Conservation (phyloP, 1,140 invertebrate species). For the Batillaria attramentaria region DNA sequence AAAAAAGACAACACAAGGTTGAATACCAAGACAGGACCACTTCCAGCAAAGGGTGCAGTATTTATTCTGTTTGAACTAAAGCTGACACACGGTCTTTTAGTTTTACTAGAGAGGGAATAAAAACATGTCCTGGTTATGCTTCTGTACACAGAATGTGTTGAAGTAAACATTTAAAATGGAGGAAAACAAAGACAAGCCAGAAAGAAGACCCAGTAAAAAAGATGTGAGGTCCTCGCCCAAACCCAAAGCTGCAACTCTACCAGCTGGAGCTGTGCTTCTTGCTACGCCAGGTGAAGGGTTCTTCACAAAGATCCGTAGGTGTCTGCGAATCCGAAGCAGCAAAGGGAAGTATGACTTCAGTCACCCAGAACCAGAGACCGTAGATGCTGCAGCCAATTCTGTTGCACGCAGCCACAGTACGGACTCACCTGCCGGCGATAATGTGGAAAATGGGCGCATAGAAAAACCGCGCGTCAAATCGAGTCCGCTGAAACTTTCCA, state of each 20-base stretch:
- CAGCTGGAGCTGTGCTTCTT: conserved; percentile 16
- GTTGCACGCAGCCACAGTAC: neutral
- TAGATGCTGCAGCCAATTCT: neutral
- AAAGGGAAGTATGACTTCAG: conserved; percentile 37
- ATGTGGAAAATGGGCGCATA: neutral
- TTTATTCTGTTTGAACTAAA: no score
- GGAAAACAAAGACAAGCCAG: neutral
- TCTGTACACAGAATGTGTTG: no score
- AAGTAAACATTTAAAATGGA: neutral
- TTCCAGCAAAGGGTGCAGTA: no score
- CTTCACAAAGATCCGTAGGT: conserved; percentile 30
- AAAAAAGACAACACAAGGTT: no score
- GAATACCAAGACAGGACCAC: no score
- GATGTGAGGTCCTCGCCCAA: conserved; percentile 11
- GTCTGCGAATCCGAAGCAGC: conserved; percentile 32
- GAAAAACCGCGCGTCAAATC: neutral
- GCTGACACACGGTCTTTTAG: no score
- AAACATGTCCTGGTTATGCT: no score
- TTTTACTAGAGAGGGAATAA: no score
- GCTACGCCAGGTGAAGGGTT: conserved; percentile 27
- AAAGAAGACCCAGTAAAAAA: conserved; percentile 12
- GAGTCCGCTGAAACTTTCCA: conserved; percentile 16
- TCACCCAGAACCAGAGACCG: neutral
- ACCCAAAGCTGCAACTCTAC: conserved; percentile 18
- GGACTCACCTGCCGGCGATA: neutral